phyloP scores from a whole-genome alignment of 2,888 invertebrate species.

The Yponomeuta sedellus region DNA sequence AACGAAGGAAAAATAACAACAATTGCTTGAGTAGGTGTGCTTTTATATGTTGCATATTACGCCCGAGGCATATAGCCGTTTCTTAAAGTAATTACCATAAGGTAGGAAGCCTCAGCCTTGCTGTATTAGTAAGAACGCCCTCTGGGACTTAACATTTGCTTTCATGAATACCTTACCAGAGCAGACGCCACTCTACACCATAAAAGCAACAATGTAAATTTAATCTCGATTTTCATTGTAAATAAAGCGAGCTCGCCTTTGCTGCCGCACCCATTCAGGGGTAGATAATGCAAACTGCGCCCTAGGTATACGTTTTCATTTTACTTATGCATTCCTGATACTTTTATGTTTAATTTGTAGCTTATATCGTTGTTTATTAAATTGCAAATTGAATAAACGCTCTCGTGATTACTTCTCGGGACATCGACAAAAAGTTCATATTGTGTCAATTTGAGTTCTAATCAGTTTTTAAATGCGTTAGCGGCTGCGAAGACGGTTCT shows the following conservation, averaged over 20 bases:
- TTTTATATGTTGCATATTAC: not conserved
- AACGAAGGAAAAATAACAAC: not conserved
- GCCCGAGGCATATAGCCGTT: constrained; percentile 2
- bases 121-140: constrained; percentile 36
- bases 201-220: constrained; percentile 68
- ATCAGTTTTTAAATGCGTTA: constrained; percentile 76
- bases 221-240: constrained; percentile 60
- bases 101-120: constrained; percentile 43
- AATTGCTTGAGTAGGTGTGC: not conserved
- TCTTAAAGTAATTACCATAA: constrained; percentile 60
- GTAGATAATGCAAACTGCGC: constrained; percentile 14
- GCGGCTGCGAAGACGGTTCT: constrained; percentile 38
- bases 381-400: constrained; percentile 67
- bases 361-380: constrained; percentile 27
- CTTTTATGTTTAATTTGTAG: not conserved
- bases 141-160: constrained; percentile 60
- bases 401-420: constrained; percentile 55
- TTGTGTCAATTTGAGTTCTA: constrained; percentile 76
- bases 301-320: constrained; percentile 3
- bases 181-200: constrained; percentile 48
- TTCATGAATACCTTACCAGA: constrained; percentile 71
- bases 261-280: constrained; percentile 23
- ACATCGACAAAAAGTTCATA: constrained; percentile 70
- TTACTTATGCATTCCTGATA: constrained; percentile 9
- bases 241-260: constrained; percentile 39